Conservation (phyloP, 2,113 vertebrate species). For the Emberiza fucata region DNA sequence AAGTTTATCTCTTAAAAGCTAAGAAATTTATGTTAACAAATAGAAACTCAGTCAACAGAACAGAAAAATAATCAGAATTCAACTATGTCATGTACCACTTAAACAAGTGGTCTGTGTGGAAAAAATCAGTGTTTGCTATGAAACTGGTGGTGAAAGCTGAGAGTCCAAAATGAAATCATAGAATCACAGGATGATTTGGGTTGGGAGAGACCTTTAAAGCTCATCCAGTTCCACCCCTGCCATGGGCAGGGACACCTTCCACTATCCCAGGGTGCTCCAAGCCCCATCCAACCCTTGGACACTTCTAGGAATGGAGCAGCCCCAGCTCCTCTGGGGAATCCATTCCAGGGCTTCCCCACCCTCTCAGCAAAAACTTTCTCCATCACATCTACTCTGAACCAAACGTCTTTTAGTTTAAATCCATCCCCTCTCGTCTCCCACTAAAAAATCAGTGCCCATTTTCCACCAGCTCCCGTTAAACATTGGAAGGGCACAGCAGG, state of each 20-base stretch:
- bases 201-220: not conserved
- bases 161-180: not conserved
- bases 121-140: not conserved
- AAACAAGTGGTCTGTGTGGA: not conserved
- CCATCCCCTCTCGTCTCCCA: fast-evolving
- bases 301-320: not conserved
- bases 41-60: not conserved
- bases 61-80: not conserved
- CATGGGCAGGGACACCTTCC: not conserved
- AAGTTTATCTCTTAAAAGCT: not conserved
- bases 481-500: fast-evolving
- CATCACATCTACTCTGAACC: not conserved
- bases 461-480: not conserved
- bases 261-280: not conserved
- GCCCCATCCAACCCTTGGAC: fast-evolving
- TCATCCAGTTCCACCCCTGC: not conserved
- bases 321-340: not conserved
- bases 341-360: not conserved
- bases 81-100: not conserved
- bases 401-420: not conserved
- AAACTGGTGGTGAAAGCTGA: not conserved
- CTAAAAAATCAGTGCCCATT: not conserved
- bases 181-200: not conserved
- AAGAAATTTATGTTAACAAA: not conserved
- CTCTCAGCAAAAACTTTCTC: fast-evolving